phyloP scores from a whole-genome alignment of 2,797 vertebrate genomes.

The Chelonia mydas region DNA sequence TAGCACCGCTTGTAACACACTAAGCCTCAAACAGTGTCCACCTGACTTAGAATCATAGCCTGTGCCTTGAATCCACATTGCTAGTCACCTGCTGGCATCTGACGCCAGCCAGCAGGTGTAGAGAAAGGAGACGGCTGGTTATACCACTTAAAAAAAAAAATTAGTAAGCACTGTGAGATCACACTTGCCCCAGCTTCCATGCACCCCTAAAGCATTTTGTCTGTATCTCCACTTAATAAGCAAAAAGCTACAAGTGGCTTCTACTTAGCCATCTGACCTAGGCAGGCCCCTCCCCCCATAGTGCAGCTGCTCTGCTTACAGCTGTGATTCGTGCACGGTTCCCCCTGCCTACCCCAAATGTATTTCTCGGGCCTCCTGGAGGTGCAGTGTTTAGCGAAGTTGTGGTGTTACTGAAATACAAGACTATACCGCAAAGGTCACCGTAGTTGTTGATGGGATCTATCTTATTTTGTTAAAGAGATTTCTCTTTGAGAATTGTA shows the following conservation, averaged over 20 bases:
- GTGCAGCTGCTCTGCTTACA: not conserved
- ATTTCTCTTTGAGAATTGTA: not conserved
- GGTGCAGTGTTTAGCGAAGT: not conserved
- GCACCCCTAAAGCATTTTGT: slow-evolving; percentile 18
- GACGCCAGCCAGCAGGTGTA: slow-evolving; percentile 3
- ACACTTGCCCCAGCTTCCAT: not conserved
- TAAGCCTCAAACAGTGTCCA: not conserved
- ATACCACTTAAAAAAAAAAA: not conserved
- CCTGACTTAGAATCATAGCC: slow-evolving; percentile 21
- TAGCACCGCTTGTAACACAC: slow-evolving; percentile 2
- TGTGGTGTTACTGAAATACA: not conserved
- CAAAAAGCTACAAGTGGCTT: slow-evolving; percentile 38
- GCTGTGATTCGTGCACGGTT: not conserved
- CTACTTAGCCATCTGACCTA: not conserved
- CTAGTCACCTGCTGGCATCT: slow-evolving; percentile 9
- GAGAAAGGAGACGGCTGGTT: not conserved
- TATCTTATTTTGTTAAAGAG: not conserved
- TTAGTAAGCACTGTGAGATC: rapidly evolving
- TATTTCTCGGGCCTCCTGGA: not conserved
- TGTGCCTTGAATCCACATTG: slow-evolving; percentile 46
- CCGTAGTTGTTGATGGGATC: not conserved
- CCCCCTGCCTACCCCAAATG: not conserved
- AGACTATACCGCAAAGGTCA: not conserved
- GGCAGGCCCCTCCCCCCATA: not conserved
- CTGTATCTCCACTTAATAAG: slow-evolving; percentile 34